Conservation (phyloP, 2,797 vertebrate species). For the Crypturellus tataupa region DNA sequence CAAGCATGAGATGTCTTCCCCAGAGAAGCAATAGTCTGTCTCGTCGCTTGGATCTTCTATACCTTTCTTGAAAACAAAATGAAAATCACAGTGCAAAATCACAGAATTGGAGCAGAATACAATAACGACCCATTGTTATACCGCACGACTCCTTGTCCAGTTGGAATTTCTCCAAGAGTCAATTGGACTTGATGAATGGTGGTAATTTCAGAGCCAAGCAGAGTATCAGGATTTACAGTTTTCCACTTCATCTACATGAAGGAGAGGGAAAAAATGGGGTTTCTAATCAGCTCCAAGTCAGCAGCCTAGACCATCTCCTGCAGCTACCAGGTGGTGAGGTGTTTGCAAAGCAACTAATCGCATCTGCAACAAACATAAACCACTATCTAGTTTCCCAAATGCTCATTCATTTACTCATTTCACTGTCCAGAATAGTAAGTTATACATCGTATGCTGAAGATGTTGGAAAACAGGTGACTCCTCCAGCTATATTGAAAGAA, state of each 20-base stretch:
- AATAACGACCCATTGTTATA: conserved; percentile 4
- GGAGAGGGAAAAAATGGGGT: not conserved
- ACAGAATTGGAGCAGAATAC: not conserved
- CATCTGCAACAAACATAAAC: not conserved
- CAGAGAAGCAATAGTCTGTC: not conserved
- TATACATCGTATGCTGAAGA: not conserved
- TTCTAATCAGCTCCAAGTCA: conserved; percentile 9
- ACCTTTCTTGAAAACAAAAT: not conserved
- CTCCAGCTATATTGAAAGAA: not conserved
- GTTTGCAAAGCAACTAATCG: not conserved
- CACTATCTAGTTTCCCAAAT: not conserved
- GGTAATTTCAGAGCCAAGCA: conserved; percentile 18
- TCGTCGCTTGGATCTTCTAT: not conserved
- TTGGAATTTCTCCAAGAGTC: conserved; percentile 21
- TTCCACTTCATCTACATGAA: not conserved
- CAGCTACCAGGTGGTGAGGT: not conserved
- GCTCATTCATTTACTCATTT: not conserved
- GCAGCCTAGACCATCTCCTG: not conserved
- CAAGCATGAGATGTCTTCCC: not conserved
- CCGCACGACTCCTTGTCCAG: not conserved
- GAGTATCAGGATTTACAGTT: not conserved
- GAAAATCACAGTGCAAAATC: not conserved
- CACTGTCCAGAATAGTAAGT: not conserved
- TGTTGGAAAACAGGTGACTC: not conserved
- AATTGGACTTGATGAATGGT: not conserved